phyloP scores from a whole-genome alignment of 1,140 invertebrate species.

The Pseudomyrmex sp. region DNA sequence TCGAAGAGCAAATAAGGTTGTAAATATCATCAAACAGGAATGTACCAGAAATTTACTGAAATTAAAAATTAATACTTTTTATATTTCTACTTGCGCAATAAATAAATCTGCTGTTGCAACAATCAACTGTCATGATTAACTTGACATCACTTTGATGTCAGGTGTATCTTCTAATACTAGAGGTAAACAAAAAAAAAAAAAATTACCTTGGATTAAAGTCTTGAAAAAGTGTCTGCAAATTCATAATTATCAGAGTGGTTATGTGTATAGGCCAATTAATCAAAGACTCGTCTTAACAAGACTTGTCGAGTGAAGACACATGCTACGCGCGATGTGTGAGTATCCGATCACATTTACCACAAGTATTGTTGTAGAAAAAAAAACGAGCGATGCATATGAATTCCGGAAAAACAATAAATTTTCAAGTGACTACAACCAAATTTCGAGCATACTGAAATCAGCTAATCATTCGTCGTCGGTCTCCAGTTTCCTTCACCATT shows the following conservation, averaged over 20 bases:
- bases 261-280: slow-evolving; percentile 64
- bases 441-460: slow-evolving; percentile 72
- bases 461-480: slow-evolving; percentile 51
- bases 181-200: not conserved
- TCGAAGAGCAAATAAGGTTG: slow-evolving; percentile 94
- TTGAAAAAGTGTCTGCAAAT: slow-evolving; percentile 95
- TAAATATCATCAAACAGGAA: slow-evolving; percentile 95
- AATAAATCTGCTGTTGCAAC: not conserved
- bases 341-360: slow-evolving; percentile 62
- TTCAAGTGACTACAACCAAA: slow-evolving; percentile 58
- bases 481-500: not conserved
- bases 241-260: slow-evolving; percentile 86
- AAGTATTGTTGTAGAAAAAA: slow-evolving; percentile 55
- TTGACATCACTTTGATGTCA: not conserved
- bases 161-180: no score
- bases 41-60: slow-evolving; percentile 98
- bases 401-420: slow-evolving; percentile 58
- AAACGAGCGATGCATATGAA: slow-evolving; percentile 62
- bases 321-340: slow-evolving; percentile 38
- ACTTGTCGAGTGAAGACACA: slow-evolving; percentile 46
- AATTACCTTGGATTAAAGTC: slow-evolving; percentile 96
- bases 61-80: slow-evolving; percentile 76
- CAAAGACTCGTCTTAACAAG: slow-evolving; percentile 15
- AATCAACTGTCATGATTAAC: not conserved
- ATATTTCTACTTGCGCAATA: not conserved